Evolutionary conservation across 2,888 invertebrate species (phyloP), one percentile per base, ranked within the genome.

Genomic region (Troilus luridus): DNA sequence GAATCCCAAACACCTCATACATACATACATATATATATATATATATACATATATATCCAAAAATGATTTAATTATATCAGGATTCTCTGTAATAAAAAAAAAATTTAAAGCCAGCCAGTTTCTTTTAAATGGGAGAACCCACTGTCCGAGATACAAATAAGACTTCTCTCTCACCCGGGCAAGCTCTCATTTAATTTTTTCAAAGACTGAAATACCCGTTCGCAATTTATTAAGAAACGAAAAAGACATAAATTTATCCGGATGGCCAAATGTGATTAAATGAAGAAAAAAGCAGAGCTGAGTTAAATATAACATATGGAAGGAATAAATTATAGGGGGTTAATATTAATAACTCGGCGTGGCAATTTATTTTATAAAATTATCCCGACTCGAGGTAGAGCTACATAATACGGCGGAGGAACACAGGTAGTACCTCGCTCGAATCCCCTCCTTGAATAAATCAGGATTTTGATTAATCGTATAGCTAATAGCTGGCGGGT

Each of bases 281-380:
- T 56, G 19, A n/a, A 56, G 85, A 85, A 85, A 85, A 85, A 85
- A 85, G 85, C n/a, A 56, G 56, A 85, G 85, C 56, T 56, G 85
- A 85, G 85, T 85, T 85, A 85, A 85, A 85, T 85, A 85, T 85
- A 85, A 85, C 85, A 85, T 85, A 85, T 85, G 85, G 85, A 58
- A 58, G 85, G 56, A 54, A 85, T 85, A 85, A 85, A 85, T 85
- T 85, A 85, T 58, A 54, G 21, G 14, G 14, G 85, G 12, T 58
- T 85, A 56, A 85, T 85, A 85, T 85, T 85, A 85, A 85, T 85
- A 85, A 85, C 85, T 85, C 85, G 56, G 85, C 85, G 85, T 85
- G 85, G 85, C 85, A 85, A 85, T 85, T n/a, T 85, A 85, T 85
- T 85, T 85, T 58, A 85, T 85, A 41, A 85, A 85, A 85, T 58